phyloP scores from a whole-genome alignment of 2,797 vertebrate genomes.

The Pagetopsis macropterus region DNA sequence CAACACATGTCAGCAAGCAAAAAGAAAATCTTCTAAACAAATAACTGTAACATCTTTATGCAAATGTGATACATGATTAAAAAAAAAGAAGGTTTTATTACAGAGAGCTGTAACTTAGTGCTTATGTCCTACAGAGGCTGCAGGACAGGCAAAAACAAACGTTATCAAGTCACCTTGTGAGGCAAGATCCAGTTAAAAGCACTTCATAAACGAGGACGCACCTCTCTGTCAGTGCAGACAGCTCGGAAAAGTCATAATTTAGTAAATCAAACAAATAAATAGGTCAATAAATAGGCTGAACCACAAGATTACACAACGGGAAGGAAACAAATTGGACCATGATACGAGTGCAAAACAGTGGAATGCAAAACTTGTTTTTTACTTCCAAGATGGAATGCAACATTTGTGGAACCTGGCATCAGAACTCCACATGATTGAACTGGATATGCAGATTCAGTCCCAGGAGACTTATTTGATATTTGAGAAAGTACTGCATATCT shows the following conservation, averaged over 20 bases:
- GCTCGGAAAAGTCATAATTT: constrained; percentile 6
- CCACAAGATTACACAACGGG: neutral
- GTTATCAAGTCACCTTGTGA: constrained; percentile 29
- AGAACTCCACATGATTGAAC: neutral
- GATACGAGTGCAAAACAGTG: constrained; percentile 24
- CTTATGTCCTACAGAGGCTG: constrained; percentile 28
- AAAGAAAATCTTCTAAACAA: neutral
- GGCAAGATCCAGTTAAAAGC: constrained; percentile 31
- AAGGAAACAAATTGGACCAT: neutral
- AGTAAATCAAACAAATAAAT: constrained; percentile 48
- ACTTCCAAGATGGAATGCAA: constrained; percentile 10
- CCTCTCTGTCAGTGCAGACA: constrained; percentile 8
- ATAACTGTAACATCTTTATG: constrained; percentile 5
- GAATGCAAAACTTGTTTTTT: constrained; percentile 6
- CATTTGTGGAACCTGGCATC: constrained; percentile 4
- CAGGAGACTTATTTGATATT: neutral
- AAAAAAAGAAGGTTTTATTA: neutral
- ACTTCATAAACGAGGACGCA: constrained; percentile 2
- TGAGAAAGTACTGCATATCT: neutral
- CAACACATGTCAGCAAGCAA: neutral
- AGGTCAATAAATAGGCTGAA: constrained; percentile 52
- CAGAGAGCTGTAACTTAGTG: neutral
- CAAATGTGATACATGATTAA: constrained; percentile 2
- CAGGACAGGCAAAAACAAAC: neutral
- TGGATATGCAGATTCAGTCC: neutral